Evolutionary conservation across 2,888 invertebrate species (phyloP), one percentile per base, ranked within the genome.

Genomic region (Morpho deidamia): DNA sequence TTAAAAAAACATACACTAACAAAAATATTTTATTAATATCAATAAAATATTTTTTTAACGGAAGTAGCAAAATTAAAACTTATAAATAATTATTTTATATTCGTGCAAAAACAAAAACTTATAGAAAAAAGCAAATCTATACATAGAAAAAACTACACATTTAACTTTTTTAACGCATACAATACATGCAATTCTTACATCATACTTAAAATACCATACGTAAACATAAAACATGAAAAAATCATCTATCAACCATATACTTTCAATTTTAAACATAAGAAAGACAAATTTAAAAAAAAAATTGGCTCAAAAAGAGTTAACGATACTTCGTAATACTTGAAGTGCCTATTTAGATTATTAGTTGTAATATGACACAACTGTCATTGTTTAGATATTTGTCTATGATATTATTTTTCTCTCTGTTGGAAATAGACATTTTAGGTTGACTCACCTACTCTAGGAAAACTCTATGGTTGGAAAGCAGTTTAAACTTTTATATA

Each of bases 131-230:
- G 9, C 40, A 38, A 44, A 46, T 41, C 38, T 51, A 49, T 44
- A 53, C 45, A 35, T 23, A n/a, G 38, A 48, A 49, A 44, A 46
- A 47, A 48, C 35, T 11, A 39, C 7, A 54, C 11, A 39, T 12
- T 41, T 33, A 54, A 37, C n/a, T 57, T 35, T n/a, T 38, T 35
- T 49, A 49, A 59, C 37, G 44, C 41, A 53, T 55, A 59, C 50
- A 49, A 33, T 49, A 32, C 59, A 59, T 61, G 61, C 61, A 61
- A 44, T 50, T 51, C 40, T 39, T 57, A 55, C 46, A 53, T 52
- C 34, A 14, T 34, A 53, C 44, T 48, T 51, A 37, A 47, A 45
- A 35, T 39, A 49, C 34, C 32, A 42, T 8, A 59, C 23, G 43
- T 35, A 11, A 45, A 8, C 8, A 40, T 48, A 41, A 34, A 9